Evolutionary conservation across 2,888 invertebrate genomes (phyloP), one percentile per base, ranked within the genome.

Genomic region (Desoria tigrina): DNA sequence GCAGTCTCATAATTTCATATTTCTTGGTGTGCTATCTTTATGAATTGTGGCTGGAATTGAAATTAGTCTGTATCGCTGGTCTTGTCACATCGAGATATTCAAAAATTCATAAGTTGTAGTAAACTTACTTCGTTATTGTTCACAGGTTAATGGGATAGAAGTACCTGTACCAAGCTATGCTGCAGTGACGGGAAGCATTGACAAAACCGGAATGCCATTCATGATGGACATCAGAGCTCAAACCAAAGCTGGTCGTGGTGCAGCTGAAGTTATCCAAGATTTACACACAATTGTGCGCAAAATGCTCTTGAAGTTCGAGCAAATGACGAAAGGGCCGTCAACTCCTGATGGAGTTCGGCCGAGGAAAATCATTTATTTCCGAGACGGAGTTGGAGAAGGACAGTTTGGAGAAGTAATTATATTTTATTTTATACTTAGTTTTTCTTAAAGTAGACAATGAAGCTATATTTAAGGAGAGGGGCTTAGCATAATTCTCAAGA

Each of bases 361-460:
- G 0, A 55, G 71, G 7, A 76, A 77, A 18, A 79, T 81, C 9
- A 75, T 81, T 23, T 79, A 79, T 69, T 80, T 77, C 65, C 74
- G 81, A 0, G 80, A 81, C 71, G 80, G 81, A 0, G 80, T 81
- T n/a, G 77, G 78, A 18, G 79, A 79, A 65, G 78, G 79, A 3
- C 79, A 80, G 69, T 80, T 80, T 72, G 58, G 53, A 2, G 68
- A 73, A 49, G 72, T 66, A n/a, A 58, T 50, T 50, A 16, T 9
- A 21, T 9, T 16, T 50, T 50, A n/a, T n/a, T n/a, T n/a, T n/a
- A n/a, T n/a, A n/a, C n/a, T n/a, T n/a, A n/a, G n/a, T n/a, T n/a
- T n/a, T n/a, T n/a, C n/a, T n/a, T n/a, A n/a, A n/a, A n/a, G n/a
- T n/a, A n/a, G n/a, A n/a, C n/a, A n/a, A n/a, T n/a, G n/a, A n/a